phyloP scores from a whole-genome alignment of 2,797 vertebrate species.

The Falco concolor region DNA sequence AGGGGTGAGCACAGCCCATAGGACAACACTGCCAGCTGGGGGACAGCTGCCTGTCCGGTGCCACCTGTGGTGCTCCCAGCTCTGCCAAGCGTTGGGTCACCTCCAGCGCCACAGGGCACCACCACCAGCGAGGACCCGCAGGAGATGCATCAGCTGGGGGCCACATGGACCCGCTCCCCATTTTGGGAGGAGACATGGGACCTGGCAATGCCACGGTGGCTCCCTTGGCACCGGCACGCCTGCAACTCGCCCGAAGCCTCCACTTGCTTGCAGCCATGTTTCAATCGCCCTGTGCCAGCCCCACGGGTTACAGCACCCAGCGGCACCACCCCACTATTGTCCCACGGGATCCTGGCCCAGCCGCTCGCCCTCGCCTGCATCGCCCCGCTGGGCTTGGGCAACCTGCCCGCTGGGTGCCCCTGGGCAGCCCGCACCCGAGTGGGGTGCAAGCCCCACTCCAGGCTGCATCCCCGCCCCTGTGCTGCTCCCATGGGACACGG shows the following conservation, averaged over 20 bases:
- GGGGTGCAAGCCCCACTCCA: neutral
- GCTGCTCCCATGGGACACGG: neutral
- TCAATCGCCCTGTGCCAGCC: fast-evolving
- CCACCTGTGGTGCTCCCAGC: neutral
- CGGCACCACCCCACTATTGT: neutral
- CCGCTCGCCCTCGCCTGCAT: neutral
- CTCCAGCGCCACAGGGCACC: fast-evolving
- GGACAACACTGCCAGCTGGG: neutral
- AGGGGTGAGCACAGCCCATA: neutral
- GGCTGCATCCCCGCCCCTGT: neutral
- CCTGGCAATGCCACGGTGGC: neutral
- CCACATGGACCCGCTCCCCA: fast-evolving
- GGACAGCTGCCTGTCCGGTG: neutral
- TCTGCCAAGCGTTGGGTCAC: neutral
- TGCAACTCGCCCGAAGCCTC: neutral
- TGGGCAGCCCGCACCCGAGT: fast-evolving
- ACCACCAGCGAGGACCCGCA: fast-evolving
- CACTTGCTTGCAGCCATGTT: neutral
- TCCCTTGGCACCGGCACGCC: neutral
- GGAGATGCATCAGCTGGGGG: neutral
- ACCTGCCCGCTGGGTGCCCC: neutral
- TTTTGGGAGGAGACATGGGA: neutral
- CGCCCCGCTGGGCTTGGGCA: neutral
- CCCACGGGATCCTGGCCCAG: neutral
- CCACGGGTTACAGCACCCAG: neutral